Evolutionary conservation across 1,140 invertebrate genomes (phyloP), one percentile per base, ranked within the genome.

Genomic region (Tyrophagus putrescentiae): DNA sequence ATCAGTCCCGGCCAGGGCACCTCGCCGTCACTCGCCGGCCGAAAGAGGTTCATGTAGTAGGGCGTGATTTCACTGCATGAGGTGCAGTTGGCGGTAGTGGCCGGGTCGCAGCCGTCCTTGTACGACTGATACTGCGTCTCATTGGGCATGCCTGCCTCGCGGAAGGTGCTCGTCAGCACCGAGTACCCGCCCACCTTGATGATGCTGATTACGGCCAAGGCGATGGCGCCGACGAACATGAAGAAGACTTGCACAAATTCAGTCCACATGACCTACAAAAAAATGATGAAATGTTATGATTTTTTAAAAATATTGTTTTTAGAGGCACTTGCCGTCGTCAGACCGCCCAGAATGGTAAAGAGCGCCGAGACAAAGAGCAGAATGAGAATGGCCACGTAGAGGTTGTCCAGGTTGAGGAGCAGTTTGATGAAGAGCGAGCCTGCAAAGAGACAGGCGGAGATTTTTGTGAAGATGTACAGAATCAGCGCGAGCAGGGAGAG

Each of bases 391-490:
- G 71, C 67, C 16, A 72, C 62, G 61, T 77, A 77, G 9, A 77
- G 66, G 65, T 76, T 72, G 25, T 54, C 52, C 73, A 75, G 76
- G 7, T 71, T 64, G 13, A 78, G 62, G 4, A 76, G 68, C 64
- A 77, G 72, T 60, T 77, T 70, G 25, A 78, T 76, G 64, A 78
- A 78, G 27, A 78, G 69, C 16, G 76, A 73, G 54, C 74, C 74
- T 32, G 73, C 68, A 60, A 71, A 76, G 36, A 76, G 54, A 63
- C 72, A 73, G 69, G 78, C 77, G 23, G 77, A 77, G 50, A 79
- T 77, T 69, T 80, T 80, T 6, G 77, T 79, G 61, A 78, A 76
- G 28, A 80, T 73, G 64, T 79, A 80, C 9, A 80, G 67, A 7
- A 78, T 68, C 4, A 80, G 68, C 7, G 78, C 74, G 11, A 80